These are phyloP conservation scores for Eriosoma lanigerum DNA, from an alignment of 1,140 invertebrate genomes.

Conservation along the genomic window DNA sequence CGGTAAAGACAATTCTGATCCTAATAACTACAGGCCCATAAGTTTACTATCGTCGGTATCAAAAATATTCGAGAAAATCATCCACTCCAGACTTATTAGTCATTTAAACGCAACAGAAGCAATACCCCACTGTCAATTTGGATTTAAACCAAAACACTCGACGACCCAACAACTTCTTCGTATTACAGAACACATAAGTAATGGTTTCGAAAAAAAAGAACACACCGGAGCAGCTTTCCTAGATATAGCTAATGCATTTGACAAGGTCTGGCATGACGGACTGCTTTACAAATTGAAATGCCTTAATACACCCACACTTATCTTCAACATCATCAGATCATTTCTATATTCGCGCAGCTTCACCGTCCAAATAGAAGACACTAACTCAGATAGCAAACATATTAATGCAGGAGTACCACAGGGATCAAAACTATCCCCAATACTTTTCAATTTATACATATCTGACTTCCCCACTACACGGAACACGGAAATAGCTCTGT, in stretches of 20 bases:
- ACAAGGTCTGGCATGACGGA: not conserved
- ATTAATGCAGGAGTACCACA: not conserved
- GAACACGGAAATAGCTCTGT: not conserved
- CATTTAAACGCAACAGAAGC: conserved; percentile 53
- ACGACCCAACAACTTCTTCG: conserved; percentile 56
- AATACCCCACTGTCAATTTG: conserved; percentile 56
- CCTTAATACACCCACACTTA: not conserved
- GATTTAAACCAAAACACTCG: conserved; percentile 56
- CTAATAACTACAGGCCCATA: not conserved
- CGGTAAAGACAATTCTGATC: no score
- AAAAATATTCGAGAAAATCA: conserved; percentile 20
- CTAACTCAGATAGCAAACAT: not conserved
- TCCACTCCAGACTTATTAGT: conserved; percentile 10
- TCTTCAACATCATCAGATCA: not conserved
- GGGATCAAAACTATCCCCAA: not conserved
- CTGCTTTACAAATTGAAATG: conserved; percentile 1
- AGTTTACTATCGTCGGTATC: conserved; percentile 52
- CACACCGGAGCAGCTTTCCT: conserved; percentile 1
- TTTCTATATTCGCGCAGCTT: not conserved
- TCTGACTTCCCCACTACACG: not conserved
- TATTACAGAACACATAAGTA: conserved; percentile 32
- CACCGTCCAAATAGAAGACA: not conserved
- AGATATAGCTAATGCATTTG: conserved; percentile 4
- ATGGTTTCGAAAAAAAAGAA: conserved; percentile 1
- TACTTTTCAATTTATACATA: not conserved